phyloP scores from a whole-genome alignment of 92 coral and sea anemone species.

The Palythoa caribaeorum region DNA sequence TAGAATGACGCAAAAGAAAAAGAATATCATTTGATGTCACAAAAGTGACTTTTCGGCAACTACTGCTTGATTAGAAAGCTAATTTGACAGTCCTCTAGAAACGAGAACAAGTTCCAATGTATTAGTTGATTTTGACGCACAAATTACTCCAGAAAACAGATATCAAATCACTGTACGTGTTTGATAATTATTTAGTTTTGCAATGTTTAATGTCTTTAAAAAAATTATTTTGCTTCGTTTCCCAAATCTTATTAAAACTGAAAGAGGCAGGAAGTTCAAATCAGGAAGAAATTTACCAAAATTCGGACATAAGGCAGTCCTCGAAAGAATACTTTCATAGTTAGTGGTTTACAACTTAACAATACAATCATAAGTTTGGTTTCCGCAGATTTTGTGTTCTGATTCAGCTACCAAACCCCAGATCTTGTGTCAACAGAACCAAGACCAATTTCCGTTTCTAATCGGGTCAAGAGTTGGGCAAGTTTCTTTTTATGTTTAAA shows the following conservation, averaged over 20 bases:
- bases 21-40: slow-evolving; percentile 47
- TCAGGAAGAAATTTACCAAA: slow-evolving; percentile 38
- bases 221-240: slow-evolving; percentile 31
- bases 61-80: slow-evolving; percentile 30
- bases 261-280: slow-evolving; percentile 16
- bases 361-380: slow-evolving; percentile 57
- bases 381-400: slow-evolving; percentile 70
- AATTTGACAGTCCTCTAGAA: slow-evolving; percentile 39
- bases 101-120: not conserved
- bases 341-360: slow-evolving; percentile 33
- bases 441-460: slow-evolving; percentile 79
- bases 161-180: slow-evolving; percentile 19
- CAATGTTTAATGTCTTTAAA: slow-evolving; percentile 12
- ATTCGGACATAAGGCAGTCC: slow-evolving; percentile 41
- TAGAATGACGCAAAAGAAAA: slow-evolving; percentile 45
- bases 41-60: slow-evolving; percentile 50
- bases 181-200: slow-evolving; percentile 18
- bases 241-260: slow-evolving; percentile 18
- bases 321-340: slow-evolving; percentile 19
- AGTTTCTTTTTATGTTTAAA: slow-evolving; percentile 56
- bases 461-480: slow-evolving; percentile 74
- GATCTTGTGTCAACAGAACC: slow-evolving; percentile 76
- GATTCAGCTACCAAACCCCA: slow-evolving; percentile 66
- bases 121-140: slow-evolving; percentile 29
- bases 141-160: slow-evolving; percentile 15